Conservation (phyloP, 1,140 invertebrate species). For the Drosophila truncata region DNA sequence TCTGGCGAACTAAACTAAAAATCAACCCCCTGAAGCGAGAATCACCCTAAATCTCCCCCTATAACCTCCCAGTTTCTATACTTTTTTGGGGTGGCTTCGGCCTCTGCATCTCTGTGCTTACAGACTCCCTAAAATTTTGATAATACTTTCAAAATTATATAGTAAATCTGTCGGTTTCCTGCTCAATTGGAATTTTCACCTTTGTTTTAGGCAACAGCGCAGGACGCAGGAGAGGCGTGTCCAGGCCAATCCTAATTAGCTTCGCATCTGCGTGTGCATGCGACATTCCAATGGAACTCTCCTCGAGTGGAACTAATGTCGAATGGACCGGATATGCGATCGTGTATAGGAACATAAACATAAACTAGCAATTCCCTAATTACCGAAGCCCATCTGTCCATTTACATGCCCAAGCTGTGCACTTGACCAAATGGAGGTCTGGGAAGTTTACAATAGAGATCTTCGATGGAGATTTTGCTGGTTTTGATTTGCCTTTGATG, state of each 20-base stretch:
- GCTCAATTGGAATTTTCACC: slow-evolving; percentile 33
- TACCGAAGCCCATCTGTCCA: slow-evolving; percentile 39
- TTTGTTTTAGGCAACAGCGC: slow-evolving; percentile 8
- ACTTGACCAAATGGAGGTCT: slow-evolving; percentile 25
- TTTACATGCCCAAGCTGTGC: slow-evolving; percentile 10
- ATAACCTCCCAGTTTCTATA: slow-evolving; percentile 16
- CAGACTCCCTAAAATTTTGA: slow-evolving; percentile 29
- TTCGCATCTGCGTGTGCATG: slow-evolving; percentile 15
- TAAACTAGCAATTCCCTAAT: slow-evolving; percentile 32
- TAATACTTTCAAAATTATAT: slow-evolving; percentile 44
- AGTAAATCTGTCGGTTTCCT: slow-evolving; percentile 54
- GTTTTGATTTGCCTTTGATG: slow-evolving; percentile 7
- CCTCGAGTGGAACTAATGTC: slow-evolving; percentile 61
- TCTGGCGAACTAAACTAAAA: slow-evolving; percentile 42
- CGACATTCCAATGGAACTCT: slow-evolving; percentile 24
- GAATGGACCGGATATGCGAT: slow-evolving; percentile 43
- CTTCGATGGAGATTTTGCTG: slow-evolving; percentile 1
- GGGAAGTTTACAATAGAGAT: slow-evolving; percentile 8
- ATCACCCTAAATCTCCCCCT: slow-evolving; percentile 39
- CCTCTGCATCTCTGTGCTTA: slow-evolving; percentile 9
- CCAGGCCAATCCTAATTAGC: slow-evolving; percentile 25
- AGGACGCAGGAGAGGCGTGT: slow-evolving; percentile 7
- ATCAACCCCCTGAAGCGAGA: slow-evolving; percentile 64
- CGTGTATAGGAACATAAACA: slow-evolving; percentile 11
- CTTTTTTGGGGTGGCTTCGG: slow-evolving; percentile 65